Evolutionary conservation across 2,797 vertebrate species (phyloP), one percentile per base, ranked within the genome.

Genomic region (Characodon lateralis): DNA sequence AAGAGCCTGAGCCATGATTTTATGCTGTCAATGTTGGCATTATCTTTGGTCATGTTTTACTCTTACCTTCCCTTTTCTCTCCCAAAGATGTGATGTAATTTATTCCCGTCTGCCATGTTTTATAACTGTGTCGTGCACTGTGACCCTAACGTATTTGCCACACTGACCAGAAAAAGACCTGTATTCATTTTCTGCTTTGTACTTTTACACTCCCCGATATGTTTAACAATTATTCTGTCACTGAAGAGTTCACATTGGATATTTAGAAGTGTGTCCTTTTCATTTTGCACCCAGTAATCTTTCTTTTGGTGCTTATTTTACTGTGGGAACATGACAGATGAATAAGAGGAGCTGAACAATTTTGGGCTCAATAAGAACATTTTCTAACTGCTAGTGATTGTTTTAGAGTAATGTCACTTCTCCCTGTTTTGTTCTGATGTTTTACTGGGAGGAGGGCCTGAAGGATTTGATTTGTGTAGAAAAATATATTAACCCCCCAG

Each of bases 1-100:
- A 88, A 91, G 74, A 90, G 90, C 91, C 90, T 80, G 72, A 89
- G 87, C 89, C 87, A 88, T 91, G 90, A 93, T 93, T 91, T 90
- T 88, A 89, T 93, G 92, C 91, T 89, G 86, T 70, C 90, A 79
- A 90, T 92, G 83, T 91, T 89, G 85, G 82, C 79, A 84, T 85
- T 89, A 46, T 90, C 79, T 87, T 82, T 92, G 75, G 81, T 88
- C 80, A 80, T 91, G 85, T 92, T 81, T 87, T 92, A 76, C 89
- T 90, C 55, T 91, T 87, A 77, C 81, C 80, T 88, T 87, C 50
- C 87, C 83, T 71, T 78, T 77, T 85, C 81, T 63, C 71, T 69
- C 78, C 72, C 74, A 74, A 89, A 88, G 28, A 89, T 79, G 80
- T 91, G 79, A 79, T 82, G 73, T 89, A 78, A 89, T 85, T 82